These are phyloP conservation scores for Anthrax anthrax DNA, from an alignment of 2,888 invertebrate species.

Conservation along the genomic window DNA sequence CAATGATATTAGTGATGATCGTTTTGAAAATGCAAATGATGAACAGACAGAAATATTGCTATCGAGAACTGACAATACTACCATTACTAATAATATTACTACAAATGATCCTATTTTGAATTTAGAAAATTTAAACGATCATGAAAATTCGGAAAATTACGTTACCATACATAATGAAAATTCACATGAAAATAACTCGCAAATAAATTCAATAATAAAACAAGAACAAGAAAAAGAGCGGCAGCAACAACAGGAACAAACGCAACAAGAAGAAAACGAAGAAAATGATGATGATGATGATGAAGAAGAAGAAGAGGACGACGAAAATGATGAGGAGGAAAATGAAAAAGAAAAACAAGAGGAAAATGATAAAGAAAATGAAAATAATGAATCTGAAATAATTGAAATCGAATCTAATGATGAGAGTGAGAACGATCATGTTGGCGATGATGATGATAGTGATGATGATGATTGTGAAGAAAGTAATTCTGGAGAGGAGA, in stretches of 20 bases:
- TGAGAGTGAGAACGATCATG: neutral
- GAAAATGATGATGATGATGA: neutral
- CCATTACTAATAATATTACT: neutral
- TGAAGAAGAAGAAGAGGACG: no score
- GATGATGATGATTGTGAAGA: neutral
- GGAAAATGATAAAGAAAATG: neutral
- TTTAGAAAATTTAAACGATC: neutral
- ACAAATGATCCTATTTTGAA: neutral
- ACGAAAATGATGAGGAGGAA: no score
- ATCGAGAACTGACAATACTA: slow-evolving; percentile 2
- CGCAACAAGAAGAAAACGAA: neutral
- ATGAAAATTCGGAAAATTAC: neutral
- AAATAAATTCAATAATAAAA: no score
- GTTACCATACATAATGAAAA: slow-evolving; percentile 7
- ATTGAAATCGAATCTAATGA: neutral
- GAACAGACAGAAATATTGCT: no score
- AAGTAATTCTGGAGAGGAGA: no score
- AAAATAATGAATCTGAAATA: neutral
- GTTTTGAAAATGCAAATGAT: neutral
- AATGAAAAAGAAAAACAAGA: neutral
- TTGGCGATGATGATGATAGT: neutral
- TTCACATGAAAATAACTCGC: slow-evolving; percentile 7
- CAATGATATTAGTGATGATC: neutral
- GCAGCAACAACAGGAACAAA: no score
- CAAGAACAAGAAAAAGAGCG: no score